Percentiles rank a stretch among this genome's conserved stretches.
Evolutionary conservation across 2,888 invertebrate genomes (phyloP).

Genomic region (Cephus rjabovi): DNA sequence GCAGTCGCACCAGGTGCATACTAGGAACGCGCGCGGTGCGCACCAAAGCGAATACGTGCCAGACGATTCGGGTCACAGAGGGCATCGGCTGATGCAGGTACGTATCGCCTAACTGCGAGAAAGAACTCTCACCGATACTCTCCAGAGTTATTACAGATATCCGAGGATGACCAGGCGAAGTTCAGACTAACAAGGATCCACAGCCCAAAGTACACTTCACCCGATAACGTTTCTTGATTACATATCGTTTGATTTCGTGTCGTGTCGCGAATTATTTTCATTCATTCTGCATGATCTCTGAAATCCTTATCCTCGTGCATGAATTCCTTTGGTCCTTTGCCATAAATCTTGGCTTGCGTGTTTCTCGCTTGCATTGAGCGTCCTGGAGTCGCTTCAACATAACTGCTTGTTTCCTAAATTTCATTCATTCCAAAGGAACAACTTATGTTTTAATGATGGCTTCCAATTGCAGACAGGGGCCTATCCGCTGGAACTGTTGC

Average conservation of each 20-base stretch:
- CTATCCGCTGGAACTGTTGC: slow-evolving; percentile 53
- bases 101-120: slow-evolving; percentile 14
- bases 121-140: background rate
- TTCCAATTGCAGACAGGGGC: slow-evolving; percentile 46
- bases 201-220: background rate
- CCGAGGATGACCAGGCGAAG: background rate
- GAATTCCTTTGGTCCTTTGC: background rate
- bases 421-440: background rate
- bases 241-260: background rate
- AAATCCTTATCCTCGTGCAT: background rate
- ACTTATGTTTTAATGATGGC: background rate
- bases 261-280: background rate
- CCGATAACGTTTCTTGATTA: background rate
- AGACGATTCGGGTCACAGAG: slow-evolving; percentile 46
- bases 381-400: background rate
- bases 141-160: background rate
- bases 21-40: slow-evolving; percentile 42
- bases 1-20: slow-evolving; percentile 46
- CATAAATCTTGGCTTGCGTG: background rate
- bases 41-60: slow-evolving; percentile 50
- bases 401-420: background rate
- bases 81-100: slow-evolving; percentile 58
- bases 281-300: background rate
- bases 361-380: background rate
- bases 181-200: background rate